A percentile compares a stretch with the other conserved stretches of the same genome.
phyloP scores from a whole-genome alignment of 1,140 invertebrate species.

The Saccostrea echinata region DNA sequence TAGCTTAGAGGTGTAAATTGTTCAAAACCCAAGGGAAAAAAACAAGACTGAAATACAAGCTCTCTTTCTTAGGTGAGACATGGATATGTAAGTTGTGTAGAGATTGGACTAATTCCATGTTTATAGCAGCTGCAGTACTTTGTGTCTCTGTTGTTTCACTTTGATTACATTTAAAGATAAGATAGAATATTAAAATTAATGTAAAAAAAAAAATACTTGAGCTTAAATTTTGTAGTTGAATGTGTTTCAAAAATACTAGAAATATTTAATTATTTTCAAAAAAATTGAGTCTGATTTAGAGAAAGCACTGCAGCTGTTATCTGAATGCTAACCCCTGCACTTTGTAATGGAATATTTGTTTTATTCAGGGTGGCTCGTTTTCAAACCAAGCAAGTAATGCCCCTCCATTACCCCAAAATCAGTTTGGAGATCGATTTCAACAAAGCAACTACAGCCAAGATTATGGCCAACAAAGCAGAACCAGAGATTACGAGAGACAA shows the following conservation, averaged over 20 bases:
- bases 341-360: conserved; percentile 4
- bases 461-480: conserved; percentile 42
- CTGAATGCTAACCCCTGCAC: conserved; percentile 11
- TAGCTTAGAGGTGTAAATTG: neutral
- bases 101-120: conserved; percentile 22
- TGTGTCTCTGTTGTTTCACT: neutral
- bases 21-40: neutral
- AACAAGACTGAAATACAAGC: neutral
- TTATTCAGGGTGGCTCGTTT: conserved; percentile 42
- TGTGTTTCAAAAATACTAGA: too few relatives aligned
- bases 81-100: conserved; percentile 10
- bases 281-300: too few relatives aligned
- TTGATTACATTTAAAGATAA: neutral
- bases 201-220: too few relatives aligned
- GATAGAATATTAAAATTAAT: neutral
- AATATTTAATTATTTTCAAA: too few relatives aligned
- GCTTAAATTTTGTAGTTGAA: too few relatives aligned
- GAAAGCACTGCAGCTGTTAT: conserved; percentile 38
- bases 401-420: conserved; percentile 40
- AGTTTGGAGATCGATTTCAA: conserved; percentile 40
- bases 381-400: conserved; percentile 46
- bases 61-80: neutral
- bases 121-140: conserved; percentile 23
- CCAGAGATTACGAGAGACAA: conserved; percentile 31
- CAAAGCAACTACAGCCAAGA: conserved; percentile 13